Evolutionary conservation across 2,797 vertebrate genomes (phyloP).

Genomic region (Tragopan temminckii): DNA sequence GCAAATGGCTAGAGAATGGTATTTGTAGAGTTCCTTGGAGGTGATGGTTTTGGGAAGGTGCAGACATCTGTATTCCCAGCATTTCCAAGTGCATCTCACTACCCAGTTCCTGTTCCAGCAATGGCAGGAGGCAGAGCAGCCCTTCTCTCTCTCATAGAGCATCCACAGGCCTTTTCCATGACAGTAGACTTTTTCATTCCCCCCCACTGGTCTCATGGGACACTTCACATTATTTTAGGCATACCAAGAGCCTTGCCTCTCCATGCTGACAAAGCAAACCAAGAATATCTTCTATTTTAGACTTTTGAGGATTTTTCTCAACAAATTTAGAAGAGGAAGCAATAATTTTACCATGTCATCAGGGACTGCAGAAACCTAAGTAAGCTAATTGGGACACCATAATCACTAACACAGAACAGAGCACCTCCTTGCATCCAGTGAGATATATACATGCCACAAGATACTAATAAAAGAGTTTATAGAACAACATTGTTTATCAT

Average conservation of each 20-base stretch:
- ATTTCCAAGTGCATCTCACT: neutral
- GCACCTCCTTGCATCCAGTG: neutral
- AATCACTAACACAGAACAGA: neutral
- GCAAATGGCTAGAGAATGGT: neutral
- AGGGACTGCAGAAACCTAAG: neutral
- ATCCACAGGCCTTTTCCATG: neutral
- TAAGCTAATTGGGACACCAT: neutral
- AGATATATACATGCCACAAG: neutral
- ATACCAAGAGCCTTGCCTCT: neutral
- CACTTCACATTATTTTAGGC: neutral
- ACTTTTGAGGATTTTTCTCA: neutral
- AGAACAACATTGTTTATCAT: neutral
- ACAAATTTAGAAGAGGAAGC: neutral
- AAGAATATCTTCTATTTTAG: neutral
- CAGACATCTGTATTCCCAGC: neutral
- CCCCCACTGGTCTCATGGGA: neutral
- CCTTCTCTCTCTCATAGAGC: neutral
- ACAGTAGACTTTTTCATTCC: neutral
- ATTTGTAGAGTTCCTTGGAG: neutral
- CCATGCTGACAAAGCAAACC: neutral
- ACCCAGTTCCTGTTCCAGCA: neutral
- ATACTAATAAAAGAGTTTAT: neutral
- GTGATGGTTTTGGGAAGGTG: neutral
- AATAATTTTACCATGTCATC: neutral
- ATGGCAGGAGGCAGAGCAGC: accelerated